These are phyloP conservation scores for Sinocyclocheilus anshuiensis DNA, from an alignment of 2,113 vertebrate genomes.

Conservation along the genomic window DNA sequence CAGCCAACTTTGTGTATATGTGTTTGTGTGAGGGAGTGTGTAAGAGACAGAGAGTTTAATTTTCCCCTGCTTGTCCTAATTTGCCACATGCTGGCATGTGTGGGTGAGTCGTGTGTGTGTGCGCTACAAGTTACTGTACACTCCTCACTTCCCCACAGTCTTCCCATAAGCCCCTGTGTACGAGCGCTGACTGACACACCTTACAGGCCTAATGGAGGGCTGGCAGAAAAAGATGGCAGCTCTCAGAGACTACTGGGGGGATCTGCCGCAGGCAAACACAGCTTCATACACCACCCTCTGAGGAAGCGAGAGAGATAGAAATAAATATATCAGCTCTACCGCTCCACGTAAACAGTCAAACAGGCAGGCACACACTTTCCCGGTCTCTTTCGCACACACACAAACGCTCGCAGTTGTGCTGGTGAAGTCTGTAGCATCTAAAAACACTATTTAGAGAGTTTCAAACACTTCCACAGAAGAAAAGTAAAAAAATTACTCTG, in stretches of 20 bases:
- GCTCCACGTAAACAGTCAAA: conserved; percentile 53
- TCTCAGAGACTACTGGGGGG: conserved; percentile 50
- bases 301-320: conserved; percentile 42
- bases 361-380: conserved; percentile 17
- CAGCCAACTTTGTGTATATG: conserved; percentile 36
- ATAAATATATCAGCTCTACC: conserved; percentile 56
- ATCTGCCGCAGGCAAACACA: conserved; percentile 59
- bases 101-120: conserved; percentile 42
- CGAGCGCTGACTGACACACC: conserved; percentile 59
- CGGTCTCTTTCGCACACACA: not conserved
- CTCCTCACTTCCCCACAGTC: conserved; percentile 43
- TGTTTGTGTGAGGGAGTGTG: conserved; percentile 47
- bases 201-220: conserved; percentile 58
- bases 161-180: conserved; percentile 45
- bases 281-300: conserved; percentile 53
- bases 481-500: not conserved
- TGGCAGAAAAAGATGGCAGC: conserved; percentile 56
- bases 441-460: not conserved
- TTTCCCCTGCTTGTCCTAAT: conserved; percentile 46
- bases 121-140: conserved; percentile 35
- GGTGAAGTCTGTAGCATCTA: conserved; percentile 6
- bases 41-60: conserved; percentile 40
- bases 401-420: not conserved
- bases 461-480: not conserved
- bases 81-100: conserved; percentile 42